A percentile compares a stretch with the other conserved stretches of the same genome.
Conservation (phyloP, 2,888 invertebrate genomes). For the Chalcis sispes region DNA sequence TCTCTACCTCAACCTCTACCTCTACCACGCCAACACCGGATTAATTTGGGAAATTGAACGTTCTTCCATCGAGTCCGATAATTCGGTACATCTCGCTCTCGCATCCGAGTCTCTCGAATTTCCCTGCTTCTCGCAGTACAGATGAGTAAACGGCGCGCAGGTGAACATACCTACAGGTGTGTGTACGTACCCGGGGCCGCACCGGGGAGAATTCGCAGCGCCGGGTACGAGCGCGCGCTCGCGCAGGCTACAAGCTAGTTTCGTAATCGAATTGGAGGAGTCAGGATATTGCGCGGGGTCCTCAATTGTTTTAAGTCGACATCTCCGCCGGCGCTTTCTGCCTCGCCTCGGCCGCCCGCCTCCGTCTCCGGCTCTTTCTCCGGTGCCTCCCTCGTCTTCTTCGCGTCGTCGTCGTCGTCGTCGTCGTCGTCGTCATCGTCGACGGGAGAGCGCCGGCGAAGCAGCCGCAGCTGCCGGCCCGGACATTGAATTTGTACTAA, state of each 20-base stretch:
- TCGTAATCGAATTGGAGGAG: slow-evolving; percentile 74
- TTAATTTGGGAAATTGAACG: slow-evolving; percentile 75
- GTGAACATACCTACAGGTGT: not conserved
- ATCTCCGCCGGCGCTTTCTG: slow-evolving; percentile 67
- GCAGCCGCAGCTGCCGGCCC: slow-evolving; percentile 60
- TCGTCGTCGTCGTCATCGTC: slow-evolving; percentile 4
- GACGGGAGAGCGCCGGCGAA: not conserved
- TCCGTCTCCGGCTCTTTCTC: not conserved
- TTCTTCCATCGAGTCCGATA: slow-evolving; percentile 75
- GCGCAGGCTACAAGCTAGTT: slow-evolving; percentile 69
- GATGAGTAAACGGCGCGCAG: not conserved
- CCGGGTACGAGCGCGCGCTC: slow-evolving; percentile 20
- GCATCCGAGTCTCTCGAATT: slow-evolving; percentile 34
- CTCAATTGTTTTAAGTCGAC: slow-evolving; percentile 76
- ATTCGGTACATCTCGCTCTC: slow-evolving; percentile 65
- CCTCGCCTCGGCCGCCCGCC: slow-evolving; percentile 12
- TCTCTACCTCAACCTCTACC: not conserved
- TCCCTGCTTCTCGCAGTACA: too few species aligned
- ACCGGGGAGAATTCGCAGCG: slow-evolving; percentile 49
- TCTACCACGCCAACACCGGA: slow-evolving; percentile 55
- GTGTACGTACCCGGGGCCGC: not conserved
- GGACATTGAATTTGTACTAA: slow-evolving; percentile 75
- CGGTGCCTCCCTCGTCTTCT: too few species aligned
- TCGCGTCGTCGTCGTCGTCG: too few species aligned
- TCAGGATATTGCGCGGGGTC: slow-evolving; percentile 76